phyloP scores from a whole-genome alignment of 1,140 invertebrate species.

The Goniozus legneri region DNA sequence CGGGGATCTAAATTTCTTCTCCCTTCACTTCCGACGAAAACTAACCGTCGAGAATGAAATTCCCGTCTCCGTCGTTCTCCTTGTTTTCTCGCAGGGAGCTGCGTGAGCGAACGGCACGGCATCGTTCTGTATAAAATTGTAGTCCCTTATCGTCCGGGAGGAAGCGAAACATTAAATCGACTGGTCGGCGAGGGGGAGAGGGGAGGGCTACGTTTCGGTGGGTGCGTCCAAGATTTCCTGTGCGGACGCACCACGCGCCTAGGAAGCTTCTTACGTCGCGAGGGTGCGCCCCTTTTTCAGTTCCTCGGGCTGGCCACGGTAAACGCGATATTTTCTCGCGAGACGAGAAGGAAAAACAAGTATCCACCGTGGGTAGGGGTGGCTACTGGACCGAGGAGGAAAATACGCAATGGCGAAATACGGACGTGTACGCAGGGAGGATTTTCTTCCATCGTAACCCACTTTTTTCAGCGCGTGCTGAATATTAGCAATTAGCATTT shows the following conservation, averaged over 20 bases:
- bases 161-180: slow-evolving; percentile 52
- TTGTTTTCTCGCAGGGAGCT: too few relatives aligned
- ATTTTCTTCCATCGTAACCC: not conserved
- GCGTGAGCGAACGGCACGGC: too few relatives aligned
- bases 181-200: slow-evolving; percentile 34
- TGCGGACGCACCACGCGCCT: slow-evolving; percentile 43
- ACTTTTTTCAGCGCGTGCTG: slow-evolving; percentile 26
- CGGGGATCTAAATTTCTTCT: too few relatives aligned
- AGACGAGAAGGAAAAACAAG: too few relatives aligned
- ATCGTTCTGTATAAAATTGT: slow-evolving; percentile 46
- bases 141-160: slow-evolving; percentile 44
- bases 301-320: not conserved
- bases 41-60: too few relatives aligned
- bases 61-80: too few relatives aligned
- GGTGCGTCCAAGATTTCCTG: slow-evolving; percentile 52
- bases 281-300: slow-evolving; percentile 26
- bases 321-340: not conserved
- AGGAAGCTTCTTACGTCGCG: slow-evolving; percentile 40
- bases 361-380: too few relatives aligned
- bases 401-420: too few relatives aligned
- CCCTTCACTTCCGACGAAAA: too few relatives aligned
- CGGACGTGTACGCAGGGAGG: too few relatives aligned
- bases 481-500: slow-evolving; percentile 32
- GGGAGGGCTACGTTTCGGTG: slow-evolving; percentile 46
- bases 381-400: too few relatives aligned